Evolutionary conservation across 2,113 vertebrate species (phyloP), one percentile per base, ranked within the genome.

Genomic region (Grammomys surdaster): DNA sequence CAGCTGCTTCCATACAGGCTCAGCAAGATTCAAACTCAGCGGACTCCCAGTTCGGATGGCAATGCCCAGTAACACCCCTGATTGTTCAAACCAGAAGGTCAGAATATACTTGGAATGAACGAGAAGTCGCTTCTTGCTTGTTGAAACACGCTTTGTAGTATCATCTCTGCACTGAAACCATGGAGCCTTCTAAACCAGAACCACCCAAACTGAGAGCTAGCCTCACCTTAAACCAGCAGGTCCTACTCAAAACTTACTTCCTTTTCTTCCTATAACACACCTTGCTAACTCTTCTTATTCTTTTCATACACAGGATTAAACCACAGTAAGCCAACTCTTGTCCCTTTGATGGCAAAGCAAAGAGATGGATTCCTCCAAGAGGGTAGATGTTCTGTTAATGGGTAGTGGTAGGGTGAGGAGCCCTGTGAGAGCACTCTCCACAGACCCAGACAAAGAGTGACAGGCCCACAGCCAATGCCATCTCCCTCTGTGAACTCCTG

Each of bases 1-100:
- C 98, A 99, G 99, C 97, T 99, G 99, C 95, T 99, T 99, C 99
- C 99, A 99, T 7, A 99, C 99, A 2, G 99, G 99, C 97, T 99
- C 99, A 0, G 99, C 99, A 82, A 99, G 98, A 97, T 99, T 99
- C 96, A 99, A 99, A 98, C 99, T 99, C 77, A 99, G 98, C 48
- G 99, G 99, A 96, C 99, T 99, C 93, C 99, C 99, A 16, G 99
- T 99, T n/a, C 99, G 99, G 98, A 99, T 99, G 70, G 99, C 99
- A 54, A 99, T 99, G 91, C 99, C 99, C 96, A 99, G 96, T 76
- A 99, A 98, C 10, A 99, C 99, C 93, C 99, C 99, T 99, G 98
- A 72, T 72, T n/a, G 7, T 97, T 91, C 46, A 89, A 97, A n/a
- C 88, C 73, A 85, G 20, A 91, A 67, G 7, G 46, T 92, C n/a